phyloP scores from a whole-genome alignment of 1,140 invertebrate genomes.

The Drosophila ambigua region DNA sequence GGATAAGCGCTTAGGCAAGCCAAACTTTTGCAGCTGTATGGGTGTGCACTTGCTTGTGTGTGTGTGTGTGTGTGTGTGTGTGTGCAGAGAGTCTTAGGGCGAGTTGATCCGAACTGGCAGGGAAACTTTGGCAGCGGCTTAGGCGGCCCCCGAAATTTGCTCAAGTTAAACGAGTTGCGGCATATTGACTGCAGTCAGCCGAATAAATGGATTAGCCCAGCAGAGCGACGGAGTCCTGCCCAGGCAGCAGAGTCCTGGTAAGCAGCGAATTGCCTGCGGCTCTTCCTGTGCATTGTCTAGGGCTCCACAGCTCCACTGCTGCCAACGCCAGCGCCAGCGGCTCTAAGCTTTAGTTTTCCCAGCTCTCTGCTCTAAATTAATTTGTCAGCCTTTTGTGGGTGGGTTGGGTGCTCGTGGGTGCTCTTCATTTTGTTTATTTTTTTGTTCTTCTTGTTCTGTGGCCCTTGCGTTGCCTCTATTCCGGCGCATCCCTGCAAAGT shows the following conservation, averaged over 20 bases:
- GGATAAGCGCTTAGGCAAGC: conserved; percentile 14
- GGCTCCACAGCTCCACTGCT: neutral
- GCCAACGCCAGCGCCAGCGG: neutral
- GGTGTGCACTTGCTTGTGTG: neutral
- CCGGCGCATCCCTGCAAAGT: too few relatives aligned
- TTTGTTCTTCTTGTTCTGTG: neutral
- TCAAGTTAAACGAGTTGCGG: conserved; percentile 62
- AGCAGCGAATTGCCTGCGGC: conserved; percentile 14
- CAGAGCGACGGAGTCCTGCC: too few relatives aligned
- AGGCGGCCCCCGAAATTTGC: conserved; percentile 54
- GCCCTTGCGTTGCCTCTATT: neutral
- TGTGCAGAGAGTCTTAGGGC: conserved; percentile 7
- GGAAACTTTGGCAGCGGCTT: conserved; percentile 57
- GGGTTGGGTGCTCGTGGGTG: too few relatives aligned
- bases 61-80: neutral
- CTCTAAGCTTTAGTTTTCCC: neutral
- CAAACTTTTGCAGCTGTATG: conserved; percentile 15
- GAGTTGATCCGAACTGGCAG: conserved; percentile 24
- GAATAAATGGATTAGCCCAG: conserved; percentile 51
- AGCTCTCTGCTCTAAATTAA: conserved; percentile 13
- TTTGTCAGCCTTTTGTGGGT: conserved; percentile 7
- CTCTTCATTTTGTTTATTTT: neutral
- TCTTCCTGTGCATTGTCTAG: conserved; percentile 9
- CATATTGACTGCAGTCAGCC: conserved; percentile 54
- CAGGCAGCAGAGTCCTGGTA: too few relatives aligned